These are phyloP conservation scores for Zaprionus ornatus DNA, from an alignment of 1,140 invertebrate species.

Conservation along the genomic window DNA sequence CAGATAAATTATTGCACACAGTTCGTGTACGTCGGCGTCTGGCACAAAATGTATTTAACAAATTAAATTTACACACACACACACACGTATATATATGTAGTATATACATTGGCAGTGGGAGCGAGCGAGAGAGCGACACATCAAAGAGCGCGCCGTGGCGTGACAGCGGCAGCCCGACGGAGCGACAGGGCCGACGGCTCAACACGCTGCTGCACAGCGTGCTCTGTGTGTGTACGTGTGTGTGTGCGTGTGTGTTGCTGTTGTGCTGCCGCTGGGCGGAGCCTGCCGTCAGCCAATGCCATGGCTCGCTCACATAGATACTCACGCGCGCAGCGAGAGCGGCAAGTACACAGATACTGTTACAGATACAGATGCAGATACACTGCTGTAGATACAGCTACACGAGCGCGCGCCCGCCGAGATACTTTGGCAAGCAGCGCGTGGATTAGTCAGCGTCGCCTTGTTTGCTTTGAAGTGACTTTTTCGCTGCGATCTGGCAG, in stretches of 20 bases:
- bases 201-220: neutral
- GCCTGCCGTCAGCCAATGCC: conserved; percentile 31
- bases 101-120: conserved; percentile 12
- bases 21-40: conserved; percentile 70
- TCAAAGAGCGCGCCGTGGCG: conserved; percentile 70
- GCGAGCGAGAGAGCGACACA: conserved; percentile 21
- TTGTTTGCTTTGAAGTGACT: conserved; percentile 7
- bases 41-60: conserved; percentile 77
- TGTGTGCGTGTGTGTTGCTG: neutral
- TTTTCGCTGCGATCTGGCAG: conserved; percentile 1
- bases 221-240: conserved; percentile 13
- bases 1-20: conserved; percentile 83
- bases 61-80: conserved; percentile 80
- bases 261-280: conserved; percentile 15
- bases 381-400: neutral
- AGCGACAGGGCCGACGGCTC: conserved; percentile 20
- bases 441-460: conserved; percentile 30
- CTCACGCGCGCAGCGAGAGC: neutral
- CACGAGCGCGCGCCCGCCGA: neutral
- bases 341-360: conserved; percentile 27
- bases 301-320: conserved; percentile 24
- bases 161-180: conserved; percentile 29
- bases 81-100: conserved; percentile 34
- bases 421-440: conserved; percentile 29
- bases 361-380: conserved; percentile 20